phyloP scores from a whole-genome alignment of 2,888 invertebrate genomes.

The Celastrina argiolus region DNA sequence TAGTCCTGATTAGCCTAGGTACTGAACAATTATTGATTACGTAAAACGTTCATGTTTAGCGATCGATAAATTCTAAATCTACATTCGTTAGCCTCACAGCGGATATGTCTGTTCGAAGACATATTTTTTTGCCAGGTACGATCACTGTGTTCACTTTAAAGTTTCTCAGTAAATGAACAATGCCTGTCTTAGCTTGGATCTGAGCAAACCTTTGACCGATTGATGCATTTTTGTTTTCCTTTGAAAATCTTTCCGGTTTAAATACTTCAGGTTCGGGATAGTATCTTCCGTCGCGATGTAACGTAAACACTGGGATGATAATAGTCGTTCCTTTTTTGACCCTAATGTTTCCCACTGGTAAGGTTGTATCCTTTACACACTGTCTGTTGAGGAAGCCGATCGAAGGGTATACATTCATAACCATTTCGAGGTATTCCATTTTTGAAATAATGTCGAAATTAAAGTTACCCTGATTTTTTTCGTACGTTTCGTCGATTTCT shows the following conservation, averaged over 20 bases:
- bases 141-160: slow-evolving; percentile 41
- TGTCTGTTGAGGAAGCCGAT: slow-evolving; percentile 45
- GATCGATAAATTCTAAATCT: slow-evolving; percentile 11
- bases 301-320: slow-evolving; percentile 46
- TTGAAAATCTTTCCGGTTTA: slow-evolving; percentile 56
- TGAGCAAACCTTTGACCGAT: slow-evolving; percentile 55
- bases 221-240: slow-evolving; percentile 45
- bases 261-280: slow-evolving; percentile 62
- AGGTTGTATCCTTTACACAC: slow-evolving; percentile 44
- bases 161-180: slow-evolving; percentile 43
- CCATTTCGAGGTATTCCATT: slow-evolving; percentile 53
- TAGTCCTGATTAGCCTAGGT: too few species aligned
- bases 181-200: slow-evolving; percentile 39
- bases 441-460: slow-evolving; percentile 44
- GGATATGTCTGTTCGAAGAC: slow-evolving; percentile 16
- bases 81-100: slow-evolving; percentile 10
- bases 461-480: slow-evolving; percentile 40
- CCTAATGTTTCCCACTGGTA: slow-evolving; percentile 53
- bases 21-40: too few species aligned
- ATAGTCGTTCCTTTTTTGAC: slow-evolving; percentile 50
- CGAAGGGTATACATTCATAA: slow-evolving; percentile 47
- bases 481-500: slow-evolving; percentile 49
- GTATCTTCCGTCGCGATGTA: slow-evolving; percentile 61
- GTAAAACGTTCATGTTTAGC: background rate
- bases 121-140: slow-evolving; percentile 37